A percentile compares a stretch with the other conserved stretches of the same genome.
Conservation (phyloP, 2,888 invertebrate genomes). For the Andrena hattorfiana region DNA sequence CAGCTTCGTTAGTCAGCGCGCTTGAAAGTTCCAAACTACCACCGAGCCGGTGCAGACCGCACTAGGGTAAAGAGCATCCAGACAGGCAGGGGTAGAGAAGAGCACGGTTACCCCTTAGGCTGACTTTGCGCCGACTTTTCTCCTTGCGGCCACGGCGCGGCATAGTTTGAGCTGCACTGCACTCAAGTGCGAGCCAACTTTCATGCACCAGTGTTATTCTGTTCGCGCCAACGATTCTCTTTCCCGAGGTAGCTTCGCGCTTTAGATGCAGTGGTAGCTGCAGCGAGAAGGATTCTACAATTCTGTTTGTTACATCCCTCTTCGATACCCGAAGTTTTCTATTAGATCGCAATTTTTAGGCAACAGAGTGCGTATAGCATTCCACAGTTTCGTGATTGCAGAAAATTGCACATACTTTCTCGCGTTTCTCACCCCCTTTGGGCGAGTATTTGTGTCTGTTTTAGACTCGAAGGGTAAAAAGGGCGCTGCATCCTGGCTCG, state of each 20-base stretch:
- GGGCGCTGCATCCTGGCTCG: not conserved
- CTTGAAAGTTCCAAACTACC: constrained; percentile 43
- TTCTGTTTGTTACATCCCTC: not conserved
- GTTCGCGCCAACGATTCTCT: constrained; percentile 5
- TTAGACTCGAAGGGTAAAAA: not conserved
- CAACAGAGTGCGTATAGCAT: not conserved
- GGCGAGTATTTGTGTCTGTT: not conserved
- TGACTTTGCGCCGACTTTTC: constrained; percentile 48
- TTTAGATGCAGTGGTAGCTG: not conserved
- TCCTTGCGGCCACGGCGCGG: constrained; percentile 40
- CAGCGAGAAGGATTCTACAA: too few species aligned
- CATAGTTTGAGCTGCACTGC: constrained; percentile 51
- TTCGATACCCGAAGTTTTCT: not conserved
- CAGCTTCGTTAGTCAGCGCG: constrained; percentile 59
- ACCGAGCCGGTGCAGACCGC: not conserved
- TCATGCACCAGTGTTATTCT: constrained; percentile 16
- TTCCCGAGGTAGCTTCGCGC: not conserved
- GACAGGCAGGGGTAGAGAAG: constrained; percentile 1
- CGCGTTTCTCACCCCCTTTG: not conserved
- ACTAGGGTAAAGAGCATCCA: not conserved
- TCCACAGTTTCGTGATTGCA: not conserved
- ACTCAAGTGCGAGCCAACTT: constrained; percentile 31
- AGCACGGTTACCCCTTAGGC: constrained; percentile 30
- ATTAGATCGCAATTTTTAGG: not conserved
- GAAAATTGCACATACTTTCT: not conserved